phyloP scores from a whole-genome alignment of 2,888 invertebrate species.

The Microplitis manilae region DNA sequence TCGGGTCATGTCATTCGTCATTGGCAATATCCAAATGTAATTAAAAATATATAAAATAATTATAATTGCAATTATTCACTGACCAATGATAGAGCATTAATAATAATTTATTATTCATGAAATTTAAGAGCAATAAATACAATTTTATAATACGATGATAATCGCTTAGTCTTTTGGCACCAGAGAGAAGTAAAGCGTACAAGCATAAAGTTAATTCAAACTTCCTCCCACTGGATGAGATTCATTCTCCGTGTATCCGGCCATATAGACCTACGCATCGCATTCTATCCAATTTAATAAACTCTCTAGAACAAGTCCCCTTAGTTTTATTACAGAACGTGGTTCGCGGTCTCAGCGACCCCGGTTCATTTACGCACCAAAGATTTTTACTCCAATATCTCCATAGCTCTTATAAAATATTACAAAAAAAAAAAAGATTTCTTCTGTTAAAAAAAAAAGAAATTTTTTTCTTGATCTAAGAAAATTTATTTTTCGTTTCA shows the following conservation, averaged over 20 bases:
- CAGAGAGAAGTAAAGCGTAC: conserved; percentile 35
- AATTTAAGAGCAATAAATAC: background rate
- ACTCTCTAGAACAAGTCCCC: conserved; percentile 60
- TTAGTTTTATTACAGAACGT: conserved; percentile 19
- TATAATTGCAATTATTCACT: background rate
- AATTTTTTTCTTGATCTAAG: too few relatives aligned
- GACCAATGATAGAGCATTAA: background rate
- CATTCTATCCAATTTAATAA: conserved; percentile 70
- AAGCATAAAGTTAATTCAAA: conserved; percentile 67
- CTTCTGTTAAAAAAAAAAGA: too few relatives aligned
- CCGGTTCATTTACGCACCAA: background rate
- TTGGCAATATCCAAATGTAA: conserved; percentile 21
- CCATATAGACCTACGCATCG: conserved; percentile 65
- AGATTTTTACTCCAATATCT: conserved; percentile 13
- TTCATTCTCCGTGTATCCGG: conserved; percentile 71
- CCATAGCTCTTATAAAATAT: too few relatives aligned
- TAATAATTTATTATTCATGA: too few relatives aligned
- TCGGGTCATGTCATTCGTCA: conserved; percentile 33
- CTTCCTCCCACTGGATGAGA: conserved; percentile 70
- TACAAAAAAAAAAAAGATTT: too few relatives aligned
- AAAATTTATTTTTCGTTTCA: too few relatives aligned
- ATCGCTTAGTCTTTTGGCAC: conserved; percentile 4
- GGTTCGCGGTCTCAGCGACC: conserved; percentile 28
- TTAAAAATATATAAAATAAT: conserved; percentile 6
- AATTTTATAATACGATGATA: background rate